Evolutionary conservation across 1,140 invertebrate genomes (phyloP), one percentile per base, ranked within the genome.

Genomic region (Periplaneta americana): DNA sequence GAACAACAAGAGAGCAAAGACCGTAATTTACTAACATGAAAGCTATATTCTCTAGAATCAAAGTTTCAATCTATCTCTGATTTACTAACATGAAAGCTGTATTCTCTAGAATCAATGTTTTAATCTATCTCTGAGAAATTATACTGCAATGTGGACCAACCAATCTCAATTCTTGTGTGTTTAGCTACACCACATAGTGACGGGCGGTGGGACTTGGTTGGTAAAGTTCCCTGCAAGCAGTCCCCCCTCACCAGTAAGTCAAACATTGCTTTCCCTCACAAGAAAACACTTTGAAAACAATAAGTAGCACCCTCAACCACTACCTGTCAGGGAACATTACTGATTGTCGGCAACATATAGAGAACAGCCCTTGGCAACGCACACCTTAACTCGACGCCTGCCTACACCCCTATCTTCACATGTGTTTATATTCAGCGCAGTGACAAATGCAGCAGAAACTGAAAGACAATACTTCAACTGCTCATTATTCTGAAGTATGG

Each of bases 301-400:
- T n/a, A 79, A 39, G 31, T 79, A 79, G 78, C 48, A 48, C 78
- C 36, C 85, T 86, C 84, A 81, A 84, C 85, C 78, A 82, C 85
- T 84, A 87, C 87, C 85, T 85, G 87, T 85, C 84, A 86, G 87
- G 86, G 87, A 88, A 88, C 86, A 86, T 88, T 87, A 86, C 87
- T 89, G 87, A 89, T 88, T 89, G 88, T 89, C 88, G 88, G 88
- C 88, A 89, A 66, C 48, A 66, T 66, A 66, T 13, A 88, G 89
- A 87, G 88, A 88, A 88, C 86, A 89, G 87, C 88, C 88, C 88
- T 88, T 89, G 88, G 88, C 88, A 89, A 89, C 88, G 88, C 88
- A 89, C 86, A 85, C 86, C 88, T 87, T 81, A 83, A 79, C 48
- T 48, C 48, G 82, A 34, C 82, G 74, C 34, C 48, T 82, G 84